Conservation (phyloP, 2,797 vertebrate genomes). For the Champsocephalus esox region DNA sequence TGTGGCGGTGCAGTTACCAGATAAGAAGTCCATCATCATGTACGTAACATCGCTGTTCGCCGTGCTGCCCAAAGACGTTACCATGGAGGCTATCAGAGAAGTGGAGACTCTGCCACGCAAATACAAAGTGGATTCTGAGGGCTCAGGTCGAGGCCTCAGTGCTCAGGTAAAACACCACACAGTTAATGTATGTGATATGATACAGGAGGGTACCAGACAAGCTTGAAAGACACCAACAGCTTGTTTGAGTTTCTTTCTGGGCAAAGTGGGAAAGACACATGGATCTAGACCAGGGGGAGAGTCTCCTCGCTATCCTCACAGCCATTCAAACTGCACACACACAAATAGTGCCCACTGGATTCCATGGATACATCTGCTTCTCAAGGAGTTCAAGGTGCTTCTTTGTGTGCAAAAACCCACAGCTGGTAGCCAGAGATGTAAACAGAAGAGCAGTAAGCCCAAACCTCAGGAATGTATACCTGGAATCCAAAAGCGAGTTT, state of each 20-base stretch:
- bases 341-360: neutral
- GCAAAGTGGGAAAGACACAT: neutral
- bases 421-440: slow-evolving; percentile 32
- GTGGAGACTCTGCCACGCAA: slow-evolving; percentile 95
- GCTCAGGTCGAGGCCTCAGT: slow-evolving; percentile 70
- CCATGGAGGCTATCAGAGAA: slow-evolving; percentile 95
- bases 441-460: slow-evolving; percentile 4
- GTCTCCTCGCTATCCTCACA: neutral
- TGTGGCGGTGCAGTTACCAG: slow-evolving; percentile 94
- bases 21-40: slow-evolving; percentile 99
- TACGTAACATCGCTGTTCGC: slow-evolving; percentile 98
- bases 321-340: slow-evolving; percentile 1
- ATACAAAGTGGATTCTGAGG: slow-evolving; percentile 89
- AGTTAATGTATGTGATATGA: neutral
- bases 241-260: slow-evolving; percentile 6
- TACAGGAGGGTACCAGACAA: neutral
- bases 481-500: neutral
- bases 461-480: slow-evolving; percentile 18
- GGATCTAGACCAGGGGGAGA: neutral
- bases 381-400: slow-evolving; percentile 22
- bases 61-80: slow-evolving; percentile 96
- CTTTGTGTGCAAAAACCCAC: slow-evolving; percentile 34
- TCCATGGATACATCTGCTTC: slow-evolving; percentile 38
- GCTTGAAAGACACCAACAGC: neutral
- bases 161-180: slow-evolving; percentile 78